Evolutionary conservation across 1,140 invertebrate species (phyloP), one percentile per base, ranked within the genome.

Genomic region (Archivesica marissinica): DNA sequence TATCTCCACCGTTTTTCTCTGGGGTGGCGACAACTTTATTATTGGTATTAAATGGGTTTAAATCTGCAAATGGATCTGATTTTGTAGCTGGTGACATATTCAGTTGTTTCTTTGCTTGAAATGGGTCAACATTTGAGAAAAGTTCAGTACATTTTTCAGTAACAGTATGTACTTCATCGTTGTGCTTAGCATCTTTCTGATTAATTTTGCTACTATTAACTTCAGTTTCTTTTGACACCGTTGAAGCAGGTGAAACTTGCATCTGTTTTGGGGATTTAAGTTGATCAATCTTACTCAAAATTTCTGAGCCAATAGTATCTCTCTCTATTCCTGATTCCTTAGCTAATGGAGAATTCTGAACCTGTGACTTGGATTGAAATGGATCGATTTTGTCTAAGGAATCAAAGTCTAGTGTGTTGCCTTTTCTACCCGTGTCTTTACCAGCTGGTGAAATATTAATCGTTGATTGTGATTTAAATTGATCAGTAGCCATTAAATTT

Each of bases 311-410:
- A 4, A 68, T 30, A n/a, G n/a, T 68, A 17, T 15, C 25, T 30
- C 15, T 11, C 11, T 17, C 35, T 20, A 47, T 47, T 47, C 20
- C 20, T 47, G 44, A 47, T 1, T 41, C 38, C 30, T 41, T 44
- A 2, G 44, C 6, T 15, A 41, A 39, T 52, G 54, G 78, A 15
- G 80, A 82, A 59, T 82, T 82, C 33, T 35, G 25, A 28, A 81
- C 50, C 44, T 82, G 80, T 54, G 59, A 74, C 23, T 39, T 82
- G 2, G 80, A 68, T 35, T 82, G 59, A 47, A 82, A 82, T 52
- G 80, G 80, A 35, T 82, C 68, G 38, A 54, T 56, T n/a, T 78
- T 35, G 44, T 68, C 39, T 4, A 35, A 20, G 1, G 23, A 41
- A 11, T 77, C 80, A 4, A 28, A 23, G 30, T 39, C 38, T 11